Evolutionary conservation across 2,797 vertebrate species (phyloP).

Genomic region (Vultur gryphus): DNA sequence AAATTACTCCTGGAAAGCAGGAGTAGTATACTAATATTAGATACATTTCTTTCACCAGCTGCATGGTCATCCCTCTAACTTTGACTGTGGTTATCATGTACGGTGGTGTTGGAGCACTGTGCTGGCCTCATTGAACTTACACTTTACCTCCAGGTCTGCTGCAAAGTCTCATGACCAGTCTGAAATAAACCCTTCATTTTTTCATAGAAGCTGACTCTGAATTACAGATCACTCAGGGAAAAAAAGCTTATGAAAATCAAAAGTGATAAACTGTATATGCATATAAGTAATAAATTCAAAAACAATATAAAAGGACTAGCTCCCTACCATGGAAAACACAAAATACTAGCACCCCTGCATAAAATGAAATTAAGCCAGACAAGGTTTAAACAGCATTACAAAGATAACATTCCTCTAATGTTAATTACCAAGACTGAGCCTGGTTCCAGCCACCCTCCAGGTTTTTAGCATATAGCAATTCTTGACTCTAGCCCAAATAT

Average conservation of each 20-base stretch:
- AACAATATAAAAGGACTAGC: conserved; percentile 26
- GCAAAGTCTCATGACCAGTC: not conserved
- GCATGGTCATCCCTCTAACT: not conserved
- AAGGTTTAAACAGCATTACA: conserved; percentile 15
- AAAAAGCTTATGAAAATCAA: not conserved
- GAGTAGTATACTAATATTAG: not conserved
- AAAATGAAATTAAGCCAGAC: conserved; percentile 54
- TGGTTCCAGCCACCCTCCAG: not conserved
- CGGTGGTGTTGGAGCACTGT: not conserved
- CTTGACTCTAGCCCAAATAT: not conserved
- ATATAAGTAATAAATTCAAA: not conserved
- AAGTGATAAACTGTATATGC: not conserved
- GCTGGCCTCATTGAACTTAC: not conserved
- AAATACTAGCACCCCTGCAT: conserved; percentile 13
- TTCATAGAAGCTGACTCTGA: not conserved
- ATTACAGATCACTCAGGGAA: not conserved
- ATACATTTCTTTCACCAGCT: not conserved
- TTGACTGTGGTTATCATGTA: not conserved
- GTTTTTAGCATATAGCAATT: not conserved
- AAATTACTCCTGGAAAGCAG: not conserved
- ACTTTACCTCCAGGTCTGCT: not conserved
- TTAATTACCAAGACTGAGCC: not conserved
- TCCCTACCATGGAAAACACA: conserved; percentile 46
- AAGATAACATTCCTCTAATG: not conserved
- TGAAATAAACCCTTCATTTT: not conserved